Base-by-base conservation (phyloP, 2,113 vertebrate species). In the Neofelis nebulosa region DNA sequence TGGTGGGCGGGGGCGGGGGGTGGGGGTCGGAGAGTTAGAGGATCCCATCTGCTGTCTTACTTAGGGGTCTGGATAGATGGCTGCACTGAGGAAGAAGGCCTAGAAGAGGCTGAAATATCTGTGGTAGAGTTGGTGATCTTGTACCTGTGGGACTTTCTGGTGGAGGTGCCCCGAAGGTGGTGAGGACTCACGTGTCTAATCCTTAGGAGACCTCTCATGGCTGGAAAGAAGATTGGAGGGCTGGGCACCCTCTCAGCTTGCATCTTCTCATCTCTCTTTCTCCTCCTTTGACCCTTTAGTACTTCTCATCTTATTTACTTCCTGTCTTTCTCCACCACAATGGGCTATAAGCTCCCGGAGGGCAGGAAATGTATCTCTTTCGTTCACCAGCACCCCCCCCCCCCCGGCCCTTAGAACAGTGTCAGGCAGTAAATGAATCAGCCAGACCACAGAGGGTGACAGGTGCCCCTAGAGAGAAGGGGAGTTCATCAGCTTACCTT, bases 381-480 rank as follows among this genome's bases (percentile, higher is more conserved):
- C 48, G 11, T 69, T 89, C 52, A 48, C 19, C 8, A 52, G 23
- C 12, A 3, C 45, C 45, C 45, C 45, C 45, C 45, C 45, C 4
- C 27, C n/a, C 45, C 6, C 15, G 11, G 15, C 10, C 63, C 23
- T 6, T 57, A 36, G 55, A 68, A n/a, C 63, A 45, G 33, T 15
- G 11, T 23, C n/a, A 1, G 18, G 38, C 3, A 36, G 10, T 15
- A 23, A 65, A 57, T 2, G 0, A 57, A 16, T 29, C 61, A 5
- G 7, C 73, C 65, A 41, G 33, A 41, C 1, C 25, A 41, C 57
- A 66, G 86, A 45, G 5, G 65, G 41, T 41, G 23, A 38, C 7
- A 31, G n/a, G 16, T 4, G 31, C 8, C 8, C 2, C 2, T 4
- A n/a, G 41, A n/a, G 11, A 45, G 13, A 14, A 93, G 11, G 38